These are phyloP conservation scores for Elegia similella DNA, from an alignment of 2,888 invertebrate genomes.

Conservation along the genomic window DNA sequence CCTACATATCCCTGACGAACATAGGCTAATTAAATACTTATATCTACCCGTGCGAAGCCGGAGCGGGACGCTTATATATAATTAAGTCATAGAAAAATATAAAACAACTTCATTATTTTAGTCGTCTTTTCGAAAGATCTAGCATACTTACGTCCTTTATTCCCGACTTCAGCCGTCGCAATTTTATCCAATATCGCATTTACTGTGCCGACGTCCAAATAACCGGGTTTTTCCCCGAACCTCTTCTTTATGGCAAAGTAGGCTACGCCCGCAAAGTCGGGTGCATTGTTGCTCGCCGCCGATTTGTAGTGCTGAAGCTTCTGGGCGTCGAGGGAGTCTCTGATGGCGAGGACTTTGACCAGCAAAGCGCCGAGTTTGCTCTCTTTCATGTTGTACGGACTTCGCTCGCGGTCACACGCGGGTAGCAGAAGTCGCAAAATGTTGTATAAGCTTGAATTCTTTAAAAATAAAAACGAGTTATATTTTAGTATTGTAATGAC, in stretches of 20 bases:
- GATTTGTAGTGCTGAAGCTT: constrained; percentile 71
- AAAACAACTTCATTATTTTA: too few relatives aligned
- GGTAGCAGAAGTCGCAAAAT: constrained; percentile 91
- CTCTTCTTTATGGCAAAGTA: constrained; percentile 85
- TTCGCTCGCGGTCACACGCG: constrained; percentile 88
- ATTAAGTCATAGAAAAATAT: too few relatives aligned
- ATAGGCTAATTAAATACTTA: too few relatives aligned
- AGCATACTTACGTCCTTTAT: constrained; percentile 75
- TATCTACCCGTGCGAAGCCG: too few relatives aligned
- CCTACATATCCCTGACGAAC: too few relatives aligned
- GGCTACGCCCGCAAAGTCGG: constrained; percentile 89
- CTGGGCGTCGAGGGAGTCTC: constrained; percentile 75
- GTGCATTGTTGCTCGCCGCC: constrained; percentile 51
- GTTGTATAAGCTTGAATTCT: constrained; percentile 85
- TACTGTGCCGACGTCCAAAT: constrained; percentile 85
- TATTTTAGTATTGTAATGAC: too few relatives aligned
- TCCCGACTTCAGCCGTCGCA: constrained; percentile 84
- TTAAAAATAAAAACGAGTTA: constrained; percentile 36
- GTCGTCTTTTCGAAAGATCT: too few relatives aligned
- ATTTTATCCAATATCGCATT: constrained; percentile 89
- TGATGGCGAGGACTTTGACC: constrained; percentile 88
- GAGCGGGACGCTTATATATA: too few relatives aligned
- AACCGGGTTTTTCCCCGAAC: constrained; percentile 56
- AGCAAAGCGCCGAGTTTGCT: constrained; percentile 86
- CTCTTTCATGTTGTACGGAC: constrained; percentile 92